Base-by-base conservation (phyloP, 2,113 vertebrate species). In the Cygnus atratus region DNA sequence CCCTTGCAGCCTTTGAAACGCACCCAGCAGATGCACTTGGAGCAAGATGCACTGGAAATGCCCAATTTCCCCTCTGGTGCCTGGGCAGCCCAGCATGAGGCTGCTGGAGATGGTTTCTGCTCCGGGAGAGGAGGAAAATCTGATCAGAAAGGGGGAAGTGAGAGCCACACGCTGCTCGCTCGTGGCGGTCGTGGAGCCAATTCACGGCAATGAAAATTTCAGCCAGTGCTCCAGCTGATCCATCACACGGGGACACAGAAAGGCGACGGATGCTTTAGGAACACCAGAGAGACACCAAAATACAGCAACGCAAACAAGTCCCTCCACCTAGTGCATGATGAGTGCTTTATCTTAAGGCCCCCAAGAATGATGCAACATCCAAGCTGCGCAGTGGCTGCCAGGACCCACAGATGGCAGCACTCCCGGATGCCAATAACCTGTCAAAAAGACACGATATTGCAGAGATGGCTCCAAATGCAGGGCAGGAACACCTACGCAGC, bases 321-420 rank as follows among this genome's bases (percentile, higher is more conserved):
- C 54, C 72, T 72, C 81, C 44, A 58, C 68, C 37, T 7, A 2
- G 37, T 10, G 31, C 59, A 33, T 41, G 44, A 77, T 12, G 74
- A 93, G 76, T 52, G 28, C 41, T 92, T 82, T 68, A 67, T 52
- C 72, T 67, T 39, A 80, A 73, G 43, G 5, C 28, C 84, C 84
- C 90, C 52, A 12, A 14, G 72, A 79, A 62, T 25, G 85, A 90
- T 17, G 78, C 50, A 35, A 80, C 46, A 28, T 12, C 70, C 5
- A 7, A 74, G 16, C 48, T 25, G 0, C 4, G 55, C 3, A 24
- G 21, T 0, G 35, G 37, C 79, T 90, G 79, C 82, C 68, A 48
- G 75, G 65, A 12, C 61, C 68, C 19, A 3, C 88, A 90, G 89
- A 68, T 37, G 66, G 94, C 95, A 77, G 87, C 82, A 35, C 75